Base-by-base conservation (phyloP, 1,140 invertebrate species). In the Hermetia illucens region DNA sequence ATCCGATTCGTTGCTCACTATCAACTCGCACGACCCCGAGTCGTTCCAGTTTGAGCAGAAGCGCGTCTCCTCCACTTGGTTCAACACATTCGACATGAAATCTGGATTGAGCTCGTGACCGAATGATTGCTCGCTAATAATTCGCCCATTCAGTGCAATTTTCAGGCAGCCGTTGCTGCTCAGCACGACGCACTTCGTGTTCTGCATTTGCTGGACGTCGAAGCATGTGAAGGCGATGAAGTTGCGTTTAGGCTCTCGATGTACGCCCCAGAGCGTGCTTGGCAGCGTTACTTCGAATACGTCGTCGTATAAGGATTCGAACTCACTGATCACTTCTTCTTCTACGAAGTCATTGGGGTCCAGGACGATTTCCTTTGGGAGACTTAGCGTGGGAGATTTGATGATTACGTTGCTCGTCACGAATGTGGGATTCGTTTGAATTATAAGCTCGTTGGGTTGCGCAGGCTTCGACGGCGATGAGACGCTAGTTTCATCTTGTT, bases 231-330 rank as follows among this genome's bases (percentile, higher is more conserved):
- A 46, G 6, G 30, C 38, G 10, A 39, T 34, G 25, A 24, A 39
- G 18, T 24, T 8, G 15, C 31, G 20, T 5, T 34, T 21, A 18
- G 43, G 34, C 22, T 37, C 40, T 21, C 45, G 34, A 42, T 47
- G 43, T 19, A 42, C 34, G 12, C 45, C 45, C 43, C 43, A 47
- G 1, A 44, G 15, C 2, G 40, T 42, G 17, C 35, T 44, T 9
- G 45, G 45, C 8, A 44, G 22, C 21, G 27, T 21, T 10, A 47
- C 36, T 29, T 47, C 43, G 24, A 38, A 42, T 5, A 42, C 24
- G 18, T 42, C 41, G 20, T 47, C 45, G 22, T 44, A 47, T 3
- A 47, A 19, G 10, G 13, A 22, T 10, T 44, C 38, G 33, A 39
- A 43, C 4, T 13, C n/a, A 12, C 6, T 17, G 3, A 12, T n/a